Evolutionary conservation across 2,113 vertebrate genomes (phyloP).

Genomic region (Callorhinus ursinus): DNA sequence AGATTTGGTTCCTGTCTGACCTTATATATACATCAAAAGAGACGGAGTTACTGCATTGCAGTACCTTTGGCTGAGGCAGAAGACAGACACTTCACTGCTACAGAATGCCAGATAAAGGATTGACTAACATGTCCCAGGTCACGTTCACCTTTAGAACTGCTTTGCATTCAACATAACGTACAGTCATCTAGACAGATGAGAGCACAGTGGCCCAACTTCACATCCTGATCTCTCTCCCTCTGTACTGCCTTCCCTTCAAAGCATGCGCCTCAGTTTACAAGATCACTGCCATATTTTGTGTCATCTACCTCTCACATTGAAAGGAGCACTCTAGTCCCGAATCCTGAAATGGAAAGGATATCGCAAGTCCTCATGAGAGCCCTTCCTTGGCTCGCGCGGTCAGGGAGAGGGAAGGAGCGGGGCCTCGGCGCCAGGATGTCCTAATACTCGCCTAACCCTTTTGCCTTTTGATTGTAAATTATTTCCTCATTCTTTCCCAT

Average conservation of each 20-base stretch:
- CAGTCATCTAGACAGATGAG: fast-evolving
- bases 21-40: neutral
- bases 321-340: fast-evolving
- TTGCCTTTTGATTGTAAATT: neutral
- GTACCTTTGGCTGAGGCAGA: neutral
- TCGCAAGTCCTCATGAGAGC: fast-evolving
- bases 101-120: no score
- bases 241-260: fast-evolving
- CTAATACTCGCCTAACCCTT: no score
- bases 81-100: neutral
- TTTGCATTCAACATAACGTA: neutral
- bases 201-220: fast-evolving
- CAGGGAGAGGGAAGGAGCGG: neutral
- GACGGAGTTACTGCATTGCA: neutral
- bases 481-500: neutral
- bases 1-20: neutral
- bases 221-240: neutral
- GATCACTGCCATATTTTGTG: neutral
- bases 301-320: neutral
- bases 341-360: neutral
- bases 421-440: neutral
- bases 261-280: fast-evolving
- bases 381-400: neutral
- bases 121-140: fast-evolving
- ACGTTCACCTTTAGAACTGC: neutral